Evolutionary conservation across 2,888 invertebrate genomes (phyloP).

Genomic region (Coenonympha glycerion): DNA sequence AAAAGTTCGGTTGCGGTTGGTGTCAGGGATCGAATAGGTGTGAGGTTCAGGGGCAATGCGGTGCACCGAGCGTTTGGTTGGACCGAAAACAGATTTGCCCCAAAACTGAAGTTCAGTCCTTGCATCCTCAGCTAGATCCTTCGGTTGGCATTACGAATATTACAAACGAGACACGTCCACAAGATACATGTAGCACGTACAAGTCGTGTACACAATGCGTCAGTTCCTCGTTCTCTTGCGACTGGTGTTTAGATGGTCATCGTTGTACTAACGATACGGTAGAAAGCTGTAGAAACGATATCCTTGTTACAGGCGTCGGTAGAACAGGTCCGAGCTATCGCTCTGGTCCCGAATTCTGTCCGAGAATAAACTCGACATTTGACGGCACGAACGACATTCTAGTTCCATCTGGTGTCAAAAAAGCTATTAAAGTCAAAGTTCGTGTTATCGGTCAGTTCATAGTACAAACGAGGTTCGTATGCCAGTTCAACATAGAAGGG

Average conservation of each 20-base stretch:
- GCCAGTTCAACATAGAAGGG: slow-evolving; percentile 97
- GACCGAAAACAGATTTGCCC: slow-evolving; percentile 95
- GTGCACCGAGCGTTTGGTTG: slow-evolving; percentile 87
- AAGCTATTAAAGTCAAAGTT: slow-evolving; percentile 93
- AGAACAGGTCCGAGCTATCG: slow-evolving; percentile 94
- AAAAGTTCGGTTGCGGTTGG: slow-evolving; percentile 97
- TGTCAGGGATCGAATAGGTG: slow-evolving; percentile 94
- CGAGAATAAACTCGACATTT: slow-evolving; percentile 92
- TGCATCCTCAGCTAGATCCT: slow-evolving; percentile 91
- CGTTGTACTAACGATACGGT: slow-evolving; percentile 96
- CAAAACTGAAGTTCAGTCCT: slow-evolving; percentile 92
- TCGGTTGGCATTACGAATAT: slow-evolving; percentile 97
- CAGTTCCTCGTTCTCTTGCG: slow-evolving; percentile 97
- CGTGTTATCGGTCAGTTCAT: slow-evolving; percentile 97
- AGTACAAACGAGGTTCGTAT: slow-evolving; percentile 94
- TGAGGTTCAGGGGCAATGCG: slow-evolving; percentile 94
- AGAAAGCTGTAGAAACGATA: slow-evolving; percentile 95
- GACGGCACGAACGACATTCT: slow-evolving; percentile 91
- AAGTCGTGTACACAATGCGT: slow-evolving; percentile 97
- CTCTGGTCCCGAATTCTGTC: slow-evolving; percentile 95
- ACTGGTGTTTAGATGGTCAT: slow-evolving; percentile 98
- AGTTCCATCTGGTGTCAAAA: slow-evolving; percentile 93
- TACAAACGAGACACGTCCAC: too few relatives aligned
- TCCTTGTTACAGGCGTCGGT: slow-evolving; percentile 93
- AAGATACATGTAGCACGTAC: slow-evolving; percentile 98